A percentile compares a stretch with the other conserved stretches of the same genome.
Conservation (phyloP, 2,888 invertebrate species). For the Oasisia sp. region DNA sequence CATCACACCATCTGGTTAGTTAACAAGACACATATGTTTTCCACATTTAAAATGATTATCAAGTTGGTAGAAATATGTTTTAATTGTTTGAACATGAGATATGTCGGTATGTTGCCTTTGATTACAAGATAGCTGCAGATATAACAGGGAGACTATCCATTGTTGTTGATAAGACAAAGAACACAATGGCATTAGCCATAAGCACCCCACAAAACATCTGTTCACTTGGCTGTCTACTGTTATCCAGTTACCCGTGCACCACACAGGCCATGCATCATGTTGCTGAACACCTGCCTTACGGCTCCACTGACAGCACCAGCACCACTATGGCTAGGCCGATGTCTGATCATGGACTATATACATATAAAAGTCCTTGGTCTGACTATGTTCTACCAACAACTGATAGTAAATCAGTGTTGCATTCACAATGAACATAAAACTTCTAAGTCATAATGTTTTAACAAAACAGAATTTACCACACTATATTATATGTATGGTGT, state of each 20-base stretch:
- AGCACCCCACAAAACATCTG: background rate
- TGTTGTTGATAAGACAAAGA: background rate
- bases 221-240: background rate
- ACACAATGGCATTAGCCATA: background rate
- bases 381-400: background rate
- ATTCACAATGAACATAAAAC: background rate
- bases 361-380: no score
- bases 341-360: no score
- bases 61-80: background rate
- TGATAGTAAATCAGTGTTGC: background rate
- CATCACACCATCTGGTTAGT: background rate
- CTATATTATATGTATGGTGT: background rate
- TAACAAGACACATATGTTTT: background rate
- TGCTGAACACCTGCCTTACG: background rate
- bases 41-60: background rate
- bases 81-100: background rate
- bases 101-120: background rate
- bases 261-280: background rate
- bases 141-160: background rate
- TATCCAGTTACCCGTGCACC: background rate
- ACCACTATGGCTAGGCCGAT: no score
- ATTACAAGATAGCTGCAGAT: background rate
- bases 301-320: background rate
- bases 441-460: background rate
- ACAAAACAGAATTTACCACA: background rate